Evolutionary conservation across 2,113 vertebrate species (phyloP).

Genomic region (Okapia johnstoni): DNA sequence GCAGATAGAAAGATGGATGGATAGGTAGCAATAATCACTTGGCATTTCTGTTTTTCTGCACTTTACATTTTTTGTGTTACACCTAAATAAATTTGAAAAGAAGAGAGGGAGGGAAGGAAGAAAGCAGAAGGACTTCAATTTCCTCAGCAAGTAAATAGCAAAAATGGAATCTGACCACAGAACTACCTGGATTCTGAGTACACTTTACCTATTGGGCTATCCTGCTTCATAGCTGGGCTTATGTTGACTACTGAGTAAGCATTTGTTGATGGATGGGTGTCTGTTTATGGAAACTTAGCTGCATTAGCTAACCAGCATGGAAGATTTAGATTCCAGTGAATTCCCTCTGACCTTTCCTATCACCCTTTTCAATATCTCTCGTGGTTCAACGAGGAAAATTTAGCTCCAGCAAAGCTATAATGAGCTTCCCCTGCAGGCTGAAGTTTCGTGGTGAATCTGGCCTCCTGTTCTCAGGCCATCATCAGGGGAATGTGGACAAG

Average conservation of each 20-base stretch:
- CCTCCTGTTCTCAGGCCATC: background rate
- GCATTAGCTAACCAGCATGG: conserved; percentile 19
- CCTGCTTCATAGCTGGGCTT: background rate
- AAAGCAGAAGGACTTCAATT: background rate
- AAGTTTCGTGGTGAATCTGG: background rate
- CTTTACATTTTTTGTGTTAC: background rate
- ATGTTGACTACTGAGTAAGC: background rate
- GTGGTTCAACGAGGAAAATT: background rate
- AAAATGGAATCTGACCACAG: background rate
- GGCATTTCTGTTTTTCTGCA: background rate
- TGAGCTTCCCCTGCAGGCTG: background rate
- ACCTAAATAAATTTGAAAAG: background rate
- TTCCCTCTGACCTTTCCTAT: conserved; percentile 34
- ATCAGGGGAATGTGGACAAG: conserved; percentile 48
- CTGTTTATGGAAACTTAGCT: conserved; percentile 27
- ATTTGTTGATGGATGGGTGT: conserved; percentile 35
- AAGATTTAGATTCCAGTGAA: conserved; percentile 48
- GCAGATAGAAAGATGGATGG: background rate
- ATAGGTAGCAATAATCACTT: background rate
- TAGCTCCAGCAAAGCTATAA: background rate
- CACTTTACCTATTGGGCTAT: rapidly evolving
- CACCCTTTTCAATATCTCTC: background rate
- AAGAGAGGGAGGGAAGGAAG: no score
- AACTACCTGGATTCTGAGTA: background rate
- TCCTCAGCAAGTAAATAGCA: background rate